Evolutionary conservation across 2,113 vertebrate species (phyloP).

Genomic region (Salvator merianae): DNA sequence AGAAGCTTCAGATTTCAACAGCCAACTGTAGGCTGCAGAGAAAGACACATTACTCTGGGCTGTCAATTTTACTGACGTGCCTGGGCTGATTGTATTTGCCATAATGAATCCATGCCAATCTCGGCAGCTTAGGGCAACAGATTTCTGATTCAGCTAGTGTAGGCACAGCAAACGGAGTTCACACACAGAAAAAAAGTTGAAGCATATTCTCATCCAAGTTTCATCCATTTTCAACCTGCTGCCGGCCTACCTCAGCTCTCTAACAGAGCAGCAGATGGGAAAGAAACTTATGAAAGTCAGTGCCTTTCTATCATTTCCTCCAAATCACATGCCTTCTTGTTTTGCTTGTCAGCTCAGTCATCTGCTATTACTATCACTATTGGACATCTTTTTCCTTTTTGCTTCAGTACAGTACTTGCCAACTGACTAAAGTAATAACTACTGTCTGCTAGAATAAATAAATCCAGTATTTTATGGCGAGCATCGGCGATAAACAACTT

Average conservation of each 20-base stretch:
- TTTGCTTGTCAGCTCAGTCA: not conserved
- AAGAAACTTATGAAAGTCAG: not conserved
- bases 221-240: not conserved
- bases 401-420: not conserved
- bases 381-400: not conserved
- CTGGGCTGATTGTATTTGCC: not conserved
- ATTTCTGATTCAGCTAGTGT: conserved; percentile 7
- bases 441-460: not conserved
- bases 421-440: not conserved
- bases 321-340: not conserved
- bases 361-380: not conserved
- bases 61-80: not conserved
- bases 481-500: not conserved
- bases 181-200: not conserved
- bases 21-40: not conserved
- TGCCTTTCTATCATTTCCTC: not conserved
- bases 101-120: conserved; percentile 8
- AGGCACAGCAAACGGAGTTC: not conserved
- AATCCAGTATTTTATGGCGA: not conserved
- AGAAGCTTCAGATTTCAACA: conserved; percentile 1
- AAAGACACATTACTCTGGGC: not conserved
- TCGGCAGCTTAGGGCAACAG: not conserved
- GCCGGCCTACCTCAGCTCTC: not conserved
- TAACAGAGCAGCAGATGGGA: conserved; percentile 14
- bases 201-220: not conserved